Evolutionary conservation across 2,797 vertebrate species (phyloP), one percentile per base, ranked within the genome.

Genomic region (Anas bahamensis): DNA sequence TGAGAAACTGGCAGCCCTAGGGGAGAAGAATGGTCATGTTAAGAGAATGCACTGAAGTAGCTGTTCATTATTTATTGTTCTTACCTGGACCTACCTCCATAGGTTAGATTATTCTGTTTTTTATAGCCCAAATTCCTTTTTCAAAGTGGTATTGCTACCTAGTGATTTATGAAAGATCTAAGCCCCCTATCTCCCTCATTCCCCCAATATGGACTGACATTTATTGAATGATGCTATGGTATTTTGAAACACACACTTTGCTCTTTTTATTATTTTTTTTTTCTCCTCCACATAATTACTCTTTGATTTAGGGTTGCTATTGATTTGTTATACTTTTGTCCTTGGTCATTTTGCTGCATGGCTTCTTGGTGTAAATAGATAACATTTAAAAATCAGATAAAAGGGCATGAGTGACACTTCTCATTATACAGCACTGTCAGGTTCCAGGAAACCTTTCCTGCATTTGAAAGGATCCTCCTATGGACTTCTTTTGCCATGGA

Each of bases 401-500:
- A 83, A 80, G 37, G 56, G 42, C 57, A 35, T 33, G 76, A 94
- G 56, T 92, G 90, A 88, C 78, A 64, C 61, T 74, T 93, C 78
- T 66, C 83, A 81, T 96, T 92, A 73, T 79, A 79, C 56, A 42
- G 39, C 60, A n/a, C 61, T 93, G 65, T 39, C 57, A 55, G 37
- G 76, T 55, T 80, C 56, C 68, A 59, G 79, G 68, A 87, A 91
- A 77, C 65, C 31, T 73, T 86, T 87, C 61, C 39, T 96, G 93
- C 85, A 10, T 76, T 48, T 91, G 59, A 89, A 87, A 75, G 71
- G 64, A 86, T 88, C 68, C 42, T 92, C 15, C 83, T 90, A 35
- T 75, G 55, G 92, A 89, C 95, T 96, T 78, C 72, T 91, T 95
- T 87, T 77, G 87, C 86, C 33, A 22, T 17, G 37, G 81, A 71